Evolutionary conservation across 2,113 vertebrate genomes (phyloP).

Genomic region (Pao palembangensis): DNA sequence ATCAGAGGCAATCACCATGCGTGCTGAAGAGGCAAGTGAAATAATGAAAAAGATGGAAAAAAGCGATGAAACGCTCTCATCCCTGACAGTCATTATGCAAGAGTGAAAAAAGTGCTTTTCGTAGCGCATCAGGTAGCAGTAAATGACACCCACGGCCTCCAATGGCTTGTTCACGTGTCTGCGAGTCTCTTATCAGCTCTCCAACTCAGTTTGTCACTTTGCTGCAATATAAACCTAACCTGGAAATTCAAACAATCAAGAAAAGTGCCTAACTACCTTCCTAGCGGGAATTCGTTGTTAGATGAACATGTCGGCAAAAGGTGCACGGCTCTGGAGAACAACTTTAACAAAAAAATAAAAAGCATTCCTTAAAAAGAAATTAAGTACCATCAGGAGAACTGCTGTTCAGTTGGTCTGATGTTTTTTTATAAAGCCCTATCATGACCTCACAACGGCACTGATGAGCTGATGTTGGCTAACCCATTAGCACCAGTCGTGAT

Average conservation of each 20-base stretch:
- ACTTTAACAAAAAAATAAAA: no score
- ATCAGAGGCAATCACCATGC: constrained; percentile 66
- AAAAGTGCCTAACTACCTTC: constrained; percentile 3
- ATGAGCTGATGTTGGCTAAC: no score
- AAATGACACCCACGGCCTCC: constrained; percentile 49
- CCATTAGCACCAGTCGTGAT: background rate
- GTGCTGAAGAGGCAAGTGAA: constrained; percentile 67
- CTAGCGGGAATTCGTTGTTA: background rate
- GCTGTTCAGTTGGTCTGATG: no score
- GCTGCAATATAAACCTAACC: constrained; percentile 30
- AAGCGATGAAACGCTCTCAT: constrained; percentile 48
- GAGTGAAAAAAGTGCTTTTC: constrained; percentile 56
- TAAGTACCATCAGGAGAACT: no score
- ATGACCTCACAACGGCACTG: no score
- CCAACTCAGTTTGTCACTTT: constrained; percentile 44
- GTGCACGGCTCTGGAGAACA: no score
- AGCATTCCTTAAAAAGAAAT: no score
- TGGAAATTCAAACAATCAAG: constrained; percentile 16
- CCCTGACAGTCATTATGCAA: constrained; percentile 54
- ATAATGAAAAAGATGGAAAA: constrained; percentile 60
- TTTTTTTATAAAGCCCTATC: no score
- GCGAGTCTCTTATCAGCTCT: constrained; percentile 24
- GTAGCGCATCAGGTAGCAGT: constrained; percentile 50
- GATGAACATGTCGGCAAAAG: background rate
- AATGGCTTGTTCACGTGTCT: constrained; percentile 15